These are phyloP conservation scores for Lepidocolaptes lacrymiger DNA, from an alignment of 2,797 vertebrate species.

Conservation along the genomic window DNA sequence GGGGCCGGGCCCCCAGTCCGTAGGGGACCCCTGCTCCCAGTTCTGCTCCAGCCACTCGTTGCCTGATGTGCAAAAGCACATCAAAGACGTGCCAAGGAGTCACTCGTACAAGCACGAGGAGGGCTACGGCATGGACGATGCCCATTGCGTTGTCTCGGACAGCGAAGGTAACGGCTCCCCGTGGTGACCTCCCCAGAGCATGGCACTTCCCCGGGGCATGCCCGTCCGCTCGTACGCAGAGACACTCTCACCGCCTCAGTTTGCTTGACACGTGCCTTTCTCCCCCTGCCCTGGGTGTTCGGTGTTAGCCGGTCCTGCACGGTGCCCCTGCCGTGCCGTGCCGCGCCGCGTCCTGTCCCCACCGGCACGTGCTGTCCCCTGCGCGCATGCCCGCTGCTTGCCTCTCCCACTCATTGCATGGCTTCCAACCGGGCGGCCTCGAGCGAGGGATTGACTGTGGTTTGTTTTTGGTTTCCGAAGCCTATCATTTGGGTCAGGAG, in stretches of 20 bases:
- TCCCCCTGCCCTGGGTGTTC: constrained; percentile 65
- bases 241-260: constrained; percentile 70
- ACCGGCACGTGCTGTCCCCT: constrained; percentile 46
- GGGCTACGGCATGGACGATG: constrained; percentile 95
- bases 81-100: constrained; percentile 94
- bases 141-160: constrained; percentile 99
- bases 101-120: constrained; percentile 97
- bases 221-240: constrained; percentile 52
- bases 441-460: constrained; percentile 80
- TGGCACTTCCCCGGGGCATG: constrained; percentile 64
- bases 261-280: constrained; percentile 83
- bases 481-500: constrained; percentile 99
- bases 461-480: constrained; percentile 94
- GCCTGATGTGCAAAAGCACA: constrained; percentile 97
- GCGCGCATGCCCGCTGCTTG: constrained; percentile 72
- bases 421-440: constrained; percentile 78
- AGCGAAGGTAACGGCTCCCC: constrained; percentile 96
- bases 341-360: constrained; percentile 6
- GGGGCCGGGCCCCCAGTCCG: constrained; percentile 80
- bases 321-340: constrained; percentile 42
- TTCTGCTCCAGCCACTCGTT: constrained; percentile 99
- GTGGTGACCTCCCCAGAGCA: constrained; percentile 85
- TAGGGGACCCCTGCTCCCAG: constrained; percentile 88
- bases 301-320: constrained; percentile 47
- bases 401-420: constrained; percentile 84